Base-by-base conservation (phyloP, 2,797 vertebrate genomes). In the Intellagama lesueurii region DNA sequence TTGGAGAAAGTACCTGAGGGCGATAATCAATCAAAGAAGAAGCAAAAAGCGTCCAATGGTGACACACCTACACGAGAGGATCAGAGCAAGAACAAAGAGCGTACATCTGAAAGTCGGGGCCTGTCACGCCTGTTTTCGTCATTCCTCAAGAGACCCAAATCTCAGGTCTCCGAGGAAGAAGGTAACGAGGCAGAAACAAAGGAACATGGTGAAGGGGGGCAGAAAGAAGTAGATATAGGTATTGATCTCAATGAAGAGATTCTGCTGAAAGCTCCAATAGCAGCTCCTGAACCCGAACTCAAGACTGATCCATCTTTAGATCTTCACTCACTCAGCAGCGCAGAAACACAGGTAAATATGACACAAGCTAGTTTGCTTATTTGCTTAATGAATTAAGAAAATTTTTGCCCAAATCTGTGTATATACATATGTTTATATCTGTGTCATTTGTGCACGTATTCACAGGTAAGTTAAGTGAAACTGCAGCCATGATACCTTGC, bases 221-320 rank as follows among this genome's bases (percentile, higher is more conserved):
- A 96, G 86, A 95, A 92, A 83, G 98, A 98, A 0, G 89, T 82
- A 3, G 97, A 96, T 4, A 95, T 97, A 89, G 96, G 94, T 93
- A 91, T 95, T 56, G 94, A 89, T 89, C 93, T 93, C 11, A 94
- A 97, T 93, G 97, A 97, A 92, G 98, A 97, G 40, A 95, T 97
- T 64, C 96, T 99, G 91, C 97, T 98, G 92, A 99, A 99, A 97
- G 99, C 99, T 16, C 99, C 99, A 0, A 99, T 99, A 56, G 99
- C 98, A 73, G 98, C 98, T 96, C 98, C 98, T 0, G 99, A 99
- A 91, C 98, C 99, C 3, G 99, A 99, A 92, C 98, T 99, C 89
- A 98, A 97, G 92, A 99, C 98, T 0, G 99, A 99, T 92, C 97
- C 97, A 0, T 98, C 98, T 0, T 95, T 98, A 80, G 99, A 99